Base-by-base conservation (phyloP, 2,888 invertebrate species). In the Andrena fulva region DNA sequence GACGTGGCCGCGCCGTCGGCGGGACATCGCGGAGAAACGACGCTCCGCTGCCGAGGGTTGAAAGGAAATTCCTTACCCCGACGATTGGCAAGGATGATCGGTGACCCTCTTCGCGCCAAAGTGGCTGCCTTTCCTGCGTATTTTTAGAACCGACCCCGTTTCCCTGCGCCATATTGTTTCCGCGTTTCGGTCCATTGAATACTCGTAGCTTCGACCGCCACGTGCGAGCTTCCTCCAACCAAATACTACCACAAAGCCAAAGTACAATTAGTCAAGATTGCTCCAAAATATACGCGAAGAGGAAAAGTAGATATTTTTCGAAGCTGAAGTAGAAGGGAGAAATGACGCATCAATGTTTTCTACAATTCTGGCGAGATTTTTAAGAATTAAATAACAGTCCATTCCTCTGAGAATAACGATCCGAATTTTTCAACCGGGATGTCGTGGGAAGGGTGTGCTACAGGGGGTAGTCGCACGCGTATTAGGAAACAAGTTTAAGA, bases 11-110 rank as follows among this genome's bases (percentile, higher is more conserved):
- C 29, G 75, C 72, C 83, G 78, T 72, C 78, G 78, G 69, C 66
- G 64, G 80, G 84, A 85, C 52, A 74, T 77, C 74, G 75, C 71
- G 80, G 76, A 85, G 85, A 87, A 87, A 87, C 78, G 85, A 56
- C 35, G 78, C 82, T 82, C 78, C 76, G 74, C 63, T 62, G 52
- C 62, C 62, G 64, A 24, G 63, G 85, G 59, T 71, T 59, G 74
- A 77, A 77, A 80, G 81, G 79, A 81, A 87, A 84, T 86, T 87
- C 77, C 80, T 68, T 52, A 69, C 62, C 68, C 60, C 54, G 72
- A 69, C 73, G 77, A 87, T 86, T 71, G 76, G 60, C 62, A 10
- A 12, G 20, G 60, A 76, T 62, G 77, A 75, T 77, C 60, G 60
- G 67, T 67, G 31, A 67, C 59, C 35, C 59, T 64, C 12, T 27